Conservation (phyloP, 92 coral and sea anemone genomes). For the Parazoanthus atlanticus region DNA sequence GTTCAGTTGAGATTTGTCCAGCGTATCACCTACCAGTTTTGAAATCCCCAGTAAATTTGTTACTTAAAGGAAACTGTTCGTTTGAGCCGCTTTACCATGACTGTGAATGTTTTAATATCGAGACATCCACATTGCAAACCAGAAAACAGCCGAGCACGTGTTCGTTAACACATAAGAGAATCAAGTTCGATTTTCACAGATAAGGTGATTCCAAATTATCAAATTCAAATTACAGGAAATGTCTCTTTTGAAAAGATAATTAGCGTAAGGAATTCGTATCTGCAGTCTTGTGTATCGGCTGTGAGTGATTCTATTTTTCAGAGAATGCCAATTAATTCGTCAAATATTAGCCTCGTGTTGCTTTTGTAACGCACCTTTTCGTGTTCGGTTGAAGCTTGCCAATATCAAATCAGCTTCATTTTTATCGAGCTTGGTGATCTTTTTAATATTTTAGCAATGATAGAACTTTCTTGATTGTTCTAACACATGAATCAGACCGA, state of each 20-base stretch:
- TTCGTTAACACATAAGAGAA: background rate
- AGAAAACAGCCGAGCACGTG: background rate
- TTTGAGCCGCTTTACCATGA: background rate
- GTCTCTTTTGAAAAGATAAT: background rate
- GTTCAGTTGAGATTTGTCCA: background rate
- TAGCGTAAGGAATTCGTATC: background rate
- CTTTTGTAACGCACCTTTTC: background rate
- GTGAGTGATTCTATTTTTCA: background rate
- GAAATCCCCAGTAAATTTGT: background rate
- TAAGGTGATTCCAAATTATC: conserved; percentile 15
- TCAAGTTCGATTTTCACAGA: background rate
- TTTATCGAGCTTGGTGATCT: background rate
- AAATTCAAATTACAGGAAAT: conserved; percentile 15
- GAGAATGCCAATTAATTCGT: background rate
- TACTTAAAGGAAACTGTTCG: background rate
- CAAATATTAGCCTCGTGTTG: background rate
- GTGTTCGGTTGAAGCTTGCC: background rate
- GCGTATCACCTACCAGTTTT: background rate
- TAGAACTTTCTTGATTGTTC: background rate
- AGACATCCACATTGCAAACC: background rate
- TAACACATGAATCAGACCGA: background rate
- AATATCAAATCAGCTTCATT: background rate
- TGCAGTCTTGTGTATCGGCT: background rate
- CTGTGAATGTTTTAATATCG: background rate
- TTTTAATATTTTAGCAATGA: too few relatives aligned